phyloP scores from a whole-genome alignment of 2,888 invertebrate species.

The Netelia fuscicornis region DNA sequence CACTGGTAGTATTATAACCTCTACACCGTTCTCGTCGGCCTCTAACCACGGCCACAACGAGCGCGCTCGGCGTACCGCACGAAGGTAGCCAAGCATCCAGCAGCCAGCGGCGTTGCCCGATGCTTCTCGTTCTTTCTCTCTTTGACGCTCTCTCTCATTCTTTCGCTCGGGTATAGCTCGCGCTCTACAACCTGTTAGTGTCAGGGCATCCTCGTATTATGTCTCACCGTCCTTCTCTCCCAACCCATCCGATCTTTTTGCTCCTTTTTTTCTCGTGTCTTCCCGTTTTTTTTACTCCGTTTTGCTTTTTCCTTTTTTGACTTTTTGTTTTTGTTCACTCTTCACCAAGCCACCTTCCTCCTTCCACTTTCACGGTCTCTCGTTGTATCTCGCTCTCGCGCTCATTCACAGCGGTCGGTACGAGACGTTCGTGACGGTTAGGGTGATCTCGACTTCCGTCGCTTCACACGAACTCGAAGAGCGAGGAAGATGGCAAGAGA shows the following conservation, averaged over 20 bases:
- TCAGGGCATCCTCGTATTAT: constrained; percentile 81
- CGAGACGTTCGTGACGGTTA: constrained; percentile 60
- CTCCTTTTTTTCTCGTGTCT: constrained; percentile 40
- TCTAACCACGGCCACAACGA: constrained; percentile 43
- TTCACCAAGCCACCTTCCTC: constrained; percentile 54
- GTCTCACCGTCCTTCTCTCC: constrained; percentile 77
- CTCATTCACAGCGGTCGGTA: constrained; percentile 37
- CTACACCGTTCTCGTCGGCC: constrained; percentile 15
- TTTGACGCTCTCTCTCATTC: constrained; percentile 17
- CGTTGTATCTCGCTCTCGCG: constrained; percentile 59
- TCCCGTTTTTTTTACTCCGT: constrained; percentile 37
- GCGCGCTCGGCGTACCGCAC: constrained; percentile 42
- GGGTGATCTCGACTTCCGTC: constrained; percentile 63
- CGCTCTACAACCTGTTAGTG: constrained; percentile 83
- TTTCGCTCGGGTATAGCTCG: constrained; percentile 60
- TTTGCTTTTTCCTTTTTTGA: constrained; percentile 45
- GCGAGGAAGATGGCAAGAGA: constrained; percentile 5
- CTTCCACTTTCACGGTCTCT: constrained; percentile 56
- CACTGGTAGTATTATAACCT: neutral
- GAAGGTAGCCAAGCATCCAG: constrained; percentile 56
- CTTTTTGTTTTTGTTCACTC: constrained; percentile 65
- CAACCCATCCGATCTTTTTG: constrained; percentile 65
- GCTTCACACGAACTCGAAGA: constrained; percentile 63
- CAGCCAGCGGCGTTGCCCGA: constrained; percentile 51
- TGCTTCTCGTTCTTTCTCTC: constrained; percentile 21